Evolutionary conservation across 2,888 invertebrate genomes (phyloP), one percentile per base, ranked within the genome.

Genomic region (Ectobius pallidus): DNA sequence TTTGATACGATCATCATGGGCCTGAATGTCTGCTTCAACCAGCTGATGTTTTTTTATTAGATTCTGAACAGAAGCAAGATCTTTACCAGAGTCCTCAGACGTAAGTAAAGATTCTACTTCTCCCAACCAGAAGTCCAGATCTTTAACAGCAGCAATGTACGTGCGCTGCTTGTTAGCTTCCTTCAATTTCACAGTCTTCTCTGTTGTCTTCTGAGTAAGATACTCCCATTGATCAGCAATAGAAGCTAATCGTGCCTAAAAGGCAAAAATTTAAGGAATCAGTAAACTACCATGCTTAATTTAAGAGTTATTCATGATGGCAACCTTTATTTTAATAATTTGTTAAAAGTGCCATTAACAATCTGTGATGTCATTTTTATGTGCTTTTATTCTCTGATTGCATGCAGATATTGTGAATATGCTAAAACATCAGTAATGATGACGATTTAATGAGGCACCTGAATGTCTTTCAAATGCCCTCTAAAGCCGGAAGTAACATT

Each of bases 101-200:
- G 96, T 96, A 78, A 99, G 84, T 76, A 99, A 86, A 82, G 96
- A 96, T 82, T 98, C 98, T 75, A 98, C 97, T 89, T 99, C 99
- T 79, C 99, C 99, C 72, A 99, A 90, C 99, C 99, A 99, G 86
- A 99, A 99, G 86, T 99, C 99, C 77, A 99, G 90, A 85, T 99
- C 99, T 85, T 99, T 99, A 76, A 99, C 98, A 44, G 97, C 99
- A 73, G 99, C 99, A 84, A 99, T 99, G 87, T 99, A 99, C 0
- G 97, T 97, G 77, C 99, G 91, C 83, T 99, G 99, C 82, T 98
- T 96, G 85, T 99, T 99, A 69, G 99, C 99, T 84, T 99, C 99
- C 84, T 99, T 99, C 80, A 99, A 87, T 83, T 98, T 97, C 80
- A 98, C 89, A 1, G 97, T 97, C 85, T 99, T 99, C 85, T 99